Evolutionary conservation across 1,140 invertebrate species (phyloP).

Genomic region (Cherax quadricarinatus): DNA sequence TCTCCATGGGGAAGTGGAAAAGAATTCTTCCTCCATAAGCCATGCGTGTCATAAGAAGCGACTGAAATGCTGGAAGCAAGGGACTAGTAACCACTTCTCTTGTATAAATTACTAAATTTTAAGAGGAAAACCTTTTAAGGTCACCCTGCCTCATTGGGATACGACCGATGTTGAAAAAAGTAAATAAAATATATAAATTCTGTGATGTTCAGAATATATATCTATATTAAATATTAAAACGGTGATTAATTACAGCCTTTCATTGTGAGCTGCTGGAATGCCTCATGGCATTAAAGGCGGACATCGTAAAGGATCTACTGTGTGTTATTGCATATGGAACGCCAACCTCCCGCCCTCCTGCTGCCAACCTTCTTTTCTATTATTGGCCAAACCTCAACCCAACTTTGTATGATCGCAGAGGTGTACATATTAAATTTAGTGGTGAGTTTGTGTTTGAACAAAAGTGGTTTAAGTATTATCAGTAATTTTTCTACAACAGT

Average conservation of each 20-base stretch:
- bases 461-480: slow-evolving; percentile 10
- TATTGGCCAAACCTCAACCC: slow-evolving; percentile 99
- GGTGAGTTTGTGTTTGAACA: slow-evolving; percentile 80
- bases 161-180: no score
- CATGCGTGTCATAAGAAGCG: no score
- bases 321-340: slow-evolving; percentile 98
- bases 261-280: slow-evolving; percentile 97
- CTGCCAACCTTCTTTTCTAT: slow-evolving; percentile 97
- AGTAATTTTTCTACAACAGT: slow-evolving; percentile 2
- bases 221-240: neutral
- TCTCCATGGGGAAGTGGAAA: no score
- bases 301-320: slow-evolving; percentile 93
- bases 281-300: slow-evolving; percentile 93
- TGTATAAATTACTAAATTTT: no score
- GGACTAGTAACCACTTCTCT: no score
- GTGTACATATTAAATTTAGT: slow-evolving; percentile 91
- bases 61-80: no score
- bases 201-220: no score
- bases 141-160: no score
- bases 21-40: no score
- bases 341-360: slow-evolving; percentile 90
- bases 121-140: no score
- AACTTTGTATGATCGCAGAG: slow-evolving; percentile 92
- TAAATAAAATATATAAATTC: no score
- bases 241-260: slow-evolving; percentile 81